These are phyloP conservation scores for Gadopsis bispinosus DNA, from an alignment of 2,797 vertebrate species.

Conservation along the genomic window DNA sequence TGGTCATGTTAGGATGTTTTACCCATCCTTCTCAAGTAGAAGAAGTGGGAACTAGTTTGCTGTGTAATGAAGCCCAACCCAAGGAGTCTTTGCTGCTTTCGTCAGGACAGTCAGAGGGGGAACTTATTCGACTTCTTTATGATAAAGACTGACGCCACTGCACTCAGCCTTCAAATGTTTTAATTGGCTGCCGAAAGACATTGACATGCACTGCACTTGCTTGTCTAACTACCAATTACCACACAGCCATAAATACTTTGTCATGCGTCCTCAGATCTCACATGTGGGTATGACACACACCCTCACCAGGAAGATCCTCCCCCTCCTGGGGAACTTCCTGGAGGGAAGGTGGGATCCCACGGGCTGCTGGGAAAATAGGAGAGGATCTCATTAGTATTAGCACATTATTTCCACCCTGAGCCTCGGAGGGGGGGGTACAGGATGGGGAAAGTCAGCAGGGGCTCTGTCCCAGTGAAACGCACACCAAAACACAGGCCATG, in stretches of 20 bases:
- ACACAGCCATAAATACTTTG: not conserved
- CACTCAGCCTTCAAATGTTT: not conserved
- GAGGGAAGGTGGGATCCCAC: conserved; percentile 22
- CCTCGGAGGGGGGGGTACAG: conserved; percentile 57
- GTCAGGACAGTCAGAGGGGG: too few relatives aligned
- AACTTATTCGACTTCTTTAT: not conserved
- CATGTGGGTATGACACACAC: conserved; percentile 21
- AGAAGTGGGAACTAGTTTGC: not conserved
- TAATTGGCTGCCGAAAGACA: not conserved
- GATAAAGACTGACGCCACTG: not conserved
- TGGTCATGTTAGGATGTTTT: conserved; percentile 2
- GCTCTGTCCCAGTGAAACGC: conserved; percentile 57
- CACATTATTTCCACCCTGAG: conserved; percentile 58
- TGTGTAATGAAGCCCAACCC: not conserved
- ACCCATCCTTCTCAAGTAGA: not conserved
- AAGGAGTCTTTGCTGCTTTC: not conserved
- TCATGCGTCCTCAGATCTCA: conserved; percentile 34
- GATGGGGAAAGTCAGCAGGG: conserved; percentile 52
- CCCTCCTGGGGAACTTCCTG: conserved; percentile 39
- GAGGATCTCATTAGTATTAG: conserved; percentile 59
- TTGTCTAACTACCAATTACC: conserved; percentile 9
- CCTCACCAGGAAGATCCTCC: conserved; percentile 27
- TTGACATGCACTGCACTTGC: conserved; percentile 1
- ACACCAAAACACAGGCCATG: conserved; percentile 43
- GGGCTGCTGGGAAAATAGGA: conserved; percentile 49